These are phyloP conservation scores for Gymnocephalus cernua DNA, from an alignment of 2,113 vertebrate genomes.

Conservation along the genomic window DNA sequence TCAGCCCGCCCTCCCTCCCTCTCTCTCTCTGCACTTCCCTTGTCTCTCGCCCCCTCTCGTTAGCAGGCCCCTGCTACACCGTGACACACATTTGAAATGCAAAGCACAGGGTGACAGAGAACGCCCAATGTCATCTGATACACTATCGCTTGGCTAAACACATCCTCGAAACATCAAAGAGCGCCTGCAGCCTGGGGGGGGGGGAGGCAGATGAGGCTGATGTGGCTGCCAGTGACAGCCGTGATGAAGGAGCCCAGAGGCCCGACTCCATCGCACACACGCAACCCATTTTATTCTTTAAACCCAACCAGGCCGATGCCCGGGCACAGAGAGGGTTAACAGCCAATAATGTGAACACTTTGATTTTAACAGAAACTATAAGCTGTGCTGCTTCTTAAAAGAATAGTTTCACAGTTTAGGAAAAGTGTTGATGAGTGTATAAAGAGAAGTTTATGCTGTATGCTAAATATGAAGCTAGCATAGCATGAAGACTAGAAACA, in stretches of 20 bases:
- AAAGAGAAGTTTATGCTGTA: background rate
- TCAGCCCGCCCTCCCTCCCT: background rate
- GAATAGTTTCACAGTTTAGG: background rate
- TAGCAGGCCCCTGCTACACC: conserved; percentile 21
- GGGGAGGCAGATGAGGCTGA: conserved; percentile 47
- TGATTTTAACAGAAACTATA: background rate
- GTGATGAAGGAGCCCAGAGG: conserved; percentile 39
- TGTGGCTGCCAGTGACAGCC: conserved; percentile 46
- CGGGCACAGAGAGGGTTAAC: background rate
- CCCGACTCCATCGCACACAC: conserved; percentile 13
- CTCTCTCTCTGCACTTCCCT: conserved; percentile 1
- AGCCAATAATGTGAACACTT: background rate
- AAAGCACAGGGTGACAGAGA: conserved; percentile 74
- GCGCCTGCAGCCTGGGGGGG: background rate
- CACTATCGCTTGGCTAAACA: conserved; percentile 70
- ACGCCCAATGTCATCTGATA: conserved; percentile 78
- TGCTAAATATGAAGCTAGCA: background rate
- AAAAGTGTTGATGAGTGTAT: background rate
- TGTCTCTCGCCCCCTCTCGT: conserved; percentile 10
- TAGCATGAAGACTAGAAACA: conserved; percentile 5
- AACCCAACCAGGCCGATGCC: background rate
- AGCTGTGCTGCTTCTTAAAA: conserved; percentile 6
- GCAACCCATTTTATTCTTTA: conserved; percentile 9
- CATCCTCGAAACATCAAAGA: conserved; percentile 77
- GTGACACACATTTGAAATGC: conserved; percentile 79